These are phyloP conservation scores for Melinaea menophilus DNA, from an alignment of 2,888 invertebrate species.

Conservation along the genomic window DNA sequence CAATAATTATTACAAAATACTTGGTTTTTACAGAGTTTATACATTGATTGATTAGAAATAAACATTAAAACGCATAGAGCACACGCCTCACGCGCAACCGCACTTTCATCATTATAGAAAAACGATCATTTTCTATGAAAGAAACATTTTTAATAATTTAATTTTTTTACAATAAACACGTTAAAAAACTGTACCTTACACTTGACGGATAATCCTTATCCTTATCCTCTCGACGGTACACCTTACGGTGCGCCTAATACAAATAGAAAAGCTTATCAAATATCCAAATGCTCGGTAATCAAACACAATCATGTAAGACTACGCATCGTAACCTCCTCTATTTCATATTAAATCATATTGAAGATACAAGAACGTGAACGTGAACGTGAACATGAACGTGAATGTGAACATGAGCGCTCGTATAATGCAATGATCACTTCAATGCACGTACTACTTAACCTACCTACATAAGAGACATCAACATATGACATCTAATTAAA, in stretches of 20 bases:
- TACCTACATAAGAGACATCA: slow-evolving; percentile 47
- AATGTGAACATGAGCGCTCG: slow-evolving; percentile 7
- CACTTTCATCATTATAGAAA: slow-evolving; percentile 41
- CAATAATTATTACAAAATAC: slow-evolving; percentile 52
- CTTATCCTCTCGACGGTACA: slow-evolving; percentile 6
- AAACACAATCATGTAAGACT: slow-evolving; percentile 5
- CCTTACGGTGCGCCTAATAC: slow-evolving; percentile 7
- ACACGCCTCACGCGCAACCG: slow-evolving; percentile 1
- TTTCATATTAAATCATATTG: slow-evolving; percentile 11
- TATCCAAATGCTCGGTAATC: slow-evolving; percentile 5
- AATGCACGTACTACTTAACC: slow-evolving; percentile 42
- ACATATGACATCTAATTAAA: slow-evolving; percentile 36
- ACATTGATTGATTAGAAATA: slow-evolving; percentile 47
- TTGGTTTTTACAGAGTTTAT: slow-evolving; percentile 57
- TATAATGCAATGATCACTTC: slow-evolving; percentile 18
- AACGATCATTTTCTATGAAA: slow-evolving; percentile 52
- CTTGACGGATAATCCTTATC: slow-evolving; percentile 36
- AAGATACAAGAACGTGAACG: slow-evolving; percentile 8
- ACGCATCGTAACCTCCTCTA: slow-evolving; percentile 5
- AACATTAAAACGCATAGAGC: slow-evolving; percentile 31
- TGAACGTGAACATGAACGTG: slow-evolving; percentile 4
- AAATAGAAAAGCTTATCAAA: slow-evolving; percentile 15
- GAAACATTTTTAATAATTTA: slow-evolving; percentile 51
- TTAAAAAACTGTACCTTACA: slow-evolving; percentile 55
- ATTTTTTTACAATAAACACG: slow-evolving; percentile 58